Conservation (phyloP, 2,113 vertebrate species). For the Podarcis muralis region DNA sequence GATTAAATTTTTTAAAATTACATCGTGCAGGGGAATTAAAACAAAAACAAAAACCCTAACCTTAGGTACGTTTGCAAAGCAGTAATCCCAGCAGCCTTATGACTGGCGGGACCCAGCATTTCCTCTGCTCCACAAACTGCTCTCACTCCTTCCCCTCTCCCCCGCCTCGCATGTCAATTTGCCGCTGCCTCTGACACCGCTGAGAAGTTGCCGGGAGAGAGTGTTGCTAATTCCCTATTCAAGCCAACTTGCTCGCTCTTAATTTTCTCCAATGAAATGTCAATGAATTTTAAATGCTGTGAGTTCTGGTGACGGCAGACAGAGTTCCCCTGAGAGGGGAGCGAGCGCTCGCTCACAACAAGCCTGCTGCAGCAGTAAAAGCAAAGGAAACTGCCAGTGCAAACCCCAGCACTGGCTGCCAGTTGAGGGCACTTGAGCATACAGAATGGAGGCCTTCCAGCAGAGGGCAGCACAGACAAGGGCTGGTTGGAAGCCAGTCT, state of each 20-base stretch:
- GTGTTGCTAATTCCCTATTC: neutral
- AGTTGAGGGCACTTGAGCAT: neutral
- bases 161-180: neutral
- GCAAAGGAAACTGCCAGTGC: neutral
- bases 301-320: conserved; percentile 16
- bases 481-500: neutral
- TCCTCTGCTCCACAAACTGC: neutral
- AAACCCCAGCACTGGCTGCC: neutral
- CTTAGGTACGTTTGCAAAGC: conserved; percentile 42
- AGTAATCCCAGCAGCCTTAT: conserved; percentile 2
- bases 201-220: conserved; percentile 22
- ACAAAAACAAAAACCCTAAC: neutral
- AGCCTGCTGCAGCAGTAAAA: neutral
- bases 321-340: conserved; percentile 10
- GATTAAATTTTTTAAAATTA: conserved; percentile 41
- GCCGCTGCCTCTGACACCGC: neutral
- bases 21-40: conserved; percentile 47
- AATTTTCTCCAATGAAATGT: conserved; percentile 30
- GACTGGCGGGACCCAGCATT: neutral
- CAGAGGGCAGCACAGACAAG: neutral
- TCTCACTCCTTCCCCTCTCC: neutral
- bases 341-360: neutral
- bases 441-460: neutral
- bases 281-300: conserved; percentile 37
- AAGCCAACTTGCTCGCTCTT: conserved; percentile 5